phyloP scores from a whole-genome alignment of 1,140 invertebrate genomes.

The Protaetia brevitarsis region DNA sequence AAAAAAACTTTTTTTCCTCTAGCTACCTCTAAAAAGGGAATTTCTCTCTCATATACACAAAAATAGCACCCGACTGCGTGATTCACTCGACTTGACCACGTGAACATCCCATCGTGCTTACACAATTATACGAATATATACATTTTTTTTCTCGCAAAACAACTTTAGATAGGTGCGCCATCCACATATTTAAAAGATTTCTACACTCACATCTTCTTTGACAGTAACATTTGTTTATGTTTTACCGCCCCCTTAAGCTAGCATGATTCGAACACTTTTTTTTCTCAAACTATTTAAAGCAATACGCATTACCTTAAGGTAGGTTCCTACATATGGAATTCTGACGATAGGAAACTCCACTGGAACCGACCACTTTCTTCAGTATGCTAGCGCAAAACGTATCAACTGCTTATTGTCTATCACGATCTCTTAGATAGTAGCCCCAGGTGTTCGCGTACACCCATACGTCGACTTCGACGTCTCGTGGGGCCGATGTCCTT shows the following conservation, averaged over 20 bases:
- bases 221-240: no score
- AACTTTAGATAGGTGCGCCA: background rate
- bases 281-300: background rate
- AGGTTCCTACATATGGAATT: conserved; percentile 33
- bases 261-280: no score
- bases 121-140: no score
- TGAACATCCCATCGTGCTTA: no score
- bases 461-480: conserved; percentile 40
- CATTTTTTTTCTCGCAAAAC: no score
- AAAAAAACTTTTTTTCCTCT: no score
- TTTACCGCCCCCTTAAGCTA: no score
- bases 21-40: no score
- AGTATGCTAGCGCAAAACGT: conserved; percentile 42
- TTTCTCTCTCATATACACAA: no score
- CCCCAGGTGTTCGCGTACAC: conserved; percentile 50
- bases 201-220: background rate
- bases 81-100: no score
- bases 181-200: background rate
- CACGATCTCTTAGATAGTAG: conserved; percentile 47
- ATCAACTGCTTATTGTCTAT: conserved; percentile 45
- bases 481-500: conserved; percentile 26
- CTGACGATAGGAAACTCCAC: conserved; percentile 43
- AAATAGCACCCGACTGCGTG: no score
- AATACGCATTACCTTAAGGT: conserved; percentile 35
- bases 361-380: conserved; percentile 44